Percentiles rank a stretch among this genome's conserved stretches.
Conservation (phyloP, 2,797 vertebrate genomes). For the Heteromormyrus szaboi region DNA sequence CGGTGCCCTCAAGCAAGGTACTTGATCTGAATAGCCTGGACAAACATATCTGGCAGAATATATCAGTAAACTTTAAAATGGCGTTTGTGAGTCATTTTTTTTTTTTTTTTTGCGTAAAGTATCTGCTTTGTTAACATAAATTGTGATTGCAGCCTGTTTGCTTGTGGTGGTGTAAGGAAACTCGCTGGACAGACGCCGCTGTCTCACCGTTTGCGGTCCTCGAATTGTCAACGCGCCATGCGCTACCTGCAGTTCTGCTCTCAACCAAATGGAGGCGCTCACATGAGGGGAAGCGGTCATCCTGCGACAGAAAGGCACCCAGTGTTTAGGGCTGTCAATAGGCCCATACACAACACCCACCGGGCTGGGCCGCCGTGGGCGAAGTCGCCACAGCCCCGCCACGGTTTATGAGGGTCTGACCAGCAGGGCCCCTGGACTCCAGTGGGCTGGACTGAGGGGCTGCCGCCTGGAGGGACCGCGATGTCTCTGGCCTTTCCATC, state of each 20-base stretch:
- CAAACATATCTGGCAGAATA: not conserved
- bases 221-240: not conserved
- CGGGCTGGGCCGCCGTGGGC: conserved; percentile 23
- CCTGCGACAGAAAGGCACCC: conserved; percentile 33
- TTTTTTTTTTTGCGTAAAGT: not conserved
- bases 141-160: not conserved
- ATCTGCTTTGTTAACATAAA: not conserved
- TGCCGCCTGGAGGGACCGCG: conserved; percentile 7
- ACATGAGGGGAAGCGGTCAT: conserved; percentile 29
- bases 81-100: not conserved
- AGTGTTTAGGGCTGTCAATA: conserved; percentile 39
- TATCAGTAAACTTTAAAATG: not conserved
- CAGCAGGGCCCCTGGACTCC: conserved; percentile 19
- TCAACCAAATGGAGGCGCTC: not conserved
- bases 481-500: conserved; percentile 8
- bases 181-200: not conserved
- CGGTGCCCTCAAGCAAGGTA: not conserved
- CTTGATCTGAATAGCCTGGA: not conserved
- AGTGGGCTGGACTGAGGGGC: conserved; percentile 11
- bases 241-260: not conserved
- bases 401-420: conserved; percentile 21
- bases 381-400: conserved; percentile 34
- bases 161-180: not conserved
- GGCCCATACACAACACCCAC: conserved; percentile 43
- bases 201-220: not conserved